Evolutionary conservation across 2,888 invertebrate species (phyloP).

Genomic region (Gastracanthus pulcherrimus): DNA sequence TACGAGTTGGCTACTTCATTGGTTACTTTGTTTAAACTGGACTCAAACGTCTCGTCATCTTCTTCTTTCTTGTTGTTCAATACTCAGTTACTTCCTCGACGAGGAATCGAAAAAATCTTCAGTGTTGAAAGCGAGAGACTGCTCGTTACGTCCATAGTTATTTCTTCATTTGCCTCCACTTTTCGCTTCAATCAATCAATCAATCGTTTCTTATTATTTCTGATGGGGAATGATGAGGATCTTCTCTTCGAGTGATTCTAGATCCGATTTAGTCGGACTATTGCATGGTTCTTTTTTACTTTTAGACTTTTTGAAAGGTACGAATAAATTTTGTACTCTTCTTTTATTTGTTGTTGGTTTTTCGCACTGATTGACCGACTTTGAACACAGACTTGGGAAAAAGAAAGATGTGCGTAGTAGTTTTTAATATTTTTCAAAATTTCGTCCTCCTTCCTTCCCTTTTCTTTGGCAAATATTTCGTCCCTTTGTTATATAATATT

Average conservation of each 20-base stretch:
- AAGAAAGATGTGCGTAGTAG: conserved; percentile 28
- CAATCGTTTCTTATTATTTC: neutral
- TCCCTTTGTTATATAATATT: conserved; percentile 27
- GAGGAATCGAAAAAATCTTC: conserved; percentile 15
- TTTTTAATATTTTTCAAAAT: conserved; percentile 7
- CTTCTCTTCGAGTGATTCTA: conserved; percentile 31
- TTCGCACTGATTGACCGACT: conserved; percentile 40
- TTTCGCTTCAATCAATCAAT: conserved; percentile 25
- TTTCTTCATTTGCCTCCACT: conserved; percentile 20
- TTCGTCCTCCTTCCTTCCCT: conserved; percentile 10
- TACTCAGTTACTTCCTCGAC: neutral
- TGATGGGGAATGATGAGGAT: conserved; percentile 22
- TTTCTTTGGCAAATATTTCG: conserved; percentile 44
- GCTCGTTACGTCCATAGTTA: neutral
- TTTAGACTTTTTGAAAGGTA: conserved; percentile 33
- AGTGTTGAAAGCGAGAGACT: neutral
- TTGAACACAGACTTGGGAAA: conserved; percentile 52
- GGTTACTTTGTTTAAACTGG: conserved; percentile 34
- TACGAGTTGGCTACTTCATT: conserved; percentile 50
- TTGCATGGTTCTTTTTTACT: conserved; percentile 27
- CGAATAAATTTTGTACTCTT: conserved; percentile 54
- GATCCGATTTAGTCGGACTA: conserved; percentile 36
- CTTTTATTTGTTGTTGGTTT: conserved; percentile 12
- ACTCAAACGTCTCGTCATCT: conserved; percentile 16
- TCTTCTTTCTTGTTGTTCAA: neutral